phyloP scores from a whole-genome alignment of 2,113 vertebrate genomes.

The Sinosuthora webbiana region DNA sequence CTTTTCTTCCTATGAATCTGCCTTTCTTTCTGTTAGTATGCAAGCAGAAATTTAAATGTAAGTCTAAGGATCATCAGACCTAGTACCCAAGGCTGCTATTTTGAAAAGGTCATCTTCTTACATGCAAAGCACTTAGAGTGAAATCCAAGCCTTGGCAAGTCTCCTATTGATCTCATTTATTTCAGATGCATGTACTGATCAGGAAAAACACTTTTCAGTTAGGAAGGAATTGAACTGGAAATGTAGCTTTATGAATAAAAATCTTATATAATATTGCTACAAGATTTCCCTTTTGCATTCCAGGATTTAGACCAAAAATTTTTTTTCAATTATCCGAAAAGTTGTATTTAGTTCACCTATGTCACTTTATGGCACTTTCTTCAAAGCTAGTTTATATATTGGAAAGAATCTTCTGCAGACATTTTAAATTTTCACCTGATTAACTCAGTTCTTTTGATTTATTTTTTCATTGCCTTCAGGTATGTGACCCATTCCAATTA shows the following conservation, averaged over 20 bases:
- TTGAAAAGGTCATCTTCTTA: background rate
- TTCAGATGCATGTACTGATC: background rate
- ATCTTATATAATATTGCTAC: background rate
- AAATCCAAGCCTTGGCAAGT: background rate
- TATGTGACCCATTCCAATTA: conserved; percentile 42
- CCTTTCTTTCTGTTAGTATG: background rate
- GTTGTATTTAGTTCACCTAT: background rate
- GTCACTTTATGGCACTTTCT: background rate
- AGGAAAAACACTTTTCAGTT: background rate
- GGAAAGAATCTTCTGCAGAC: background rate
- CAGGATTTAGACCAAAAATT: background rate
- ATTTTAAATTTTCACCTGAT: background rate
- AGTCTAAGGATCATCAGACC: background rate
- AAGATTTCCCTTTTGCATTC: background rate
- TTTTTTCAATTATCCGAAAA: background rate
- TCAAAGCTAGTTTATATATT: background rate
- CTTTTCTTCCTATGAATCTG: background rate
- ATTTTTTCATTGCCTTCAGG: conserved; percentile 13
- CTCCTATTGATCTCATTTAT: background rate
- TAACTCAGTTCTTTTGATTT: conserved; percentile 18
- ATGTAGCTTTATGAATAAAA: background rate
- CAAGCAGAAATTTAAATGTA: background rate
- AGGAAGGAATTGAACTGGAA: background rate
- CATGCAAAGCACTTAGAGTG: background rate
- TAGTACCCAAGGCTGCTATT: background rate